Percentiles rank a stretch among this genome's conserved stretches.
phyloP scores from a whole-genome alignment of 2,888 invertebrate species.

The Drosophila picticornis region DNA sequence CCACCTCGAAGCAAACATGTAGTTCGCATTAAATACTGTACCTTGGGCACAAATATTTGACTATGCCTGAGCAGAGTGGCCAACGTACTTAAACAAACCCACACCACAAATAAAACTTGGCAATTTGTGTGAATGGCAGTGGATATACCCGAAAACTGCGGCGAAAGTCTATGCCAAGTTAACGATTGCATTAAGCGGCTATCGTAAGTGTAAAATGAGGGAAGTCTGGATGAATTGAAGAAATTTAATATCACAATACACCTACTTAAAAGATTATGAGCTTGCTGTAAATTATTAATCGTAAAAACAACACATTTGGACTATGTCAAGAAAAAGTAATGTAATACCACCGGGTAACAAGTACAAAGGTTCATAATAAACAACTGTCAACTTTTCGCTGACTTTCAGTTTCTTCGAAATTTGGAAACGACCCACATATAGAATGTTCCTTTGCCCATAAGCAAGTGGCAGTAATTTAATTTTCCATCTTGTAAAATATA shows the following conservation, averaged over 20 bases:
- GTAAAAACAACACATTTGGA: slow-evolving; percentile 2
- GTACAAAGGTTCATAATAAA: background rate
- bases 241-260: slow-evolving; percentile 15
- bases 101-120: background rate
- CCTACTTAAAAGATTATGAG: slow-evolving; percentile 3
- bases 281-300: background rate
- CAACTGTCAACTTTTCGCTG: slow-evolving; percentile 1
- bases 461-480: slow-evolving; percentile 58
- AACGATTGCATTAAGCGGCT: slow-evolving; percentile 21
- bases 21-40: slow-evolving; percentile 40
- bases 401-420: background rate
- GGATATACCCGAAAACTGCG: slow-evolving; percentile 16
- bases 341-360: background rate
- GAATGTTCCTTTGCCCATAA: slow-evolving; percentile 31
- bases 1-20: slow-evolving; percentile 30
- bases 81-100: slow-evolving; percentile 3
- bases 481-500: slow-evolving; percentile 64
- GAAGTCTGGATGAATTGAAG: slow-evolving; percentile 1
- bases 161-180: slow-evolving; percentile 22
- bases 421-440: background rate
- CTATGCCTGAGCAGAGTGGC: slow-evolving; percentile 9
- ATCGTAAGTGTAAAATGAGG: slow-evolving; percentile 3
- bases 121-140: slow-evolving; percentile 13
- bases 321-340: background rate
- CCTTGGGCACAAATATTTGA: slow-evolving; percentile 33